Conservation (phyloP, 2,888 invertebrate genomes). For the Drosophila helvetica region DNA sequence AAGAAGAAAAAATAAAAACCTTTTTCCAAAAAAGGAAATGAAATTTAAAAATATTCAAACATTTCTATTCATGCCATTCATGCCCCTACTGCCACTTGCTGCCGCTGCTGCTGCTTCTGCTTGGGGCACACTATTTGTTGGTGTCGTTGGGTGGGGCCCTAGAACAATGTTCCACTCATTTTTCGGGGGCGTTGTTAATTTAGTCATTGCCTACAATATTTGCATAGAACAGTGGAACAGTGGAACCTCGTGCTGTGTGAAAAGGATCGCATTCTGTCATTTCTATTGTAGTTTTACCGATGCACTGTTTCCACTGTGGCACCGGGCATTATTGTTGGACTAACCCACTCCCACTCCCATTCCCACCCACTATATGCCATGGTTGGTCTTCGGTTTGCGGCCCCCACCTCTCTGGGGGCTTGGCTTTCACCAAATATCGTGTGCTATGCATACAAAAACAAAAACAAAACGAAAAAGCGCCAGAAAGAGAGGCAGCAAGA, state of each 20-base stretch:
- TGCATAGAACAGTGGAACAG: slow-evolving; percentile 16
- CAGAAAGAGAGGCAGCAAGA: slow-evolving; percentile 4
- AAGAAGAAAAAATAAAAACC: no score
- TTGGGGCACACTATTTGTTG: not conserved
- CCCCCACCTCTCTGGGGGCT: slow-evolving; percentile 47
- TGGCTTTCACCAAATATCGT: slow-evolving; percentile 71
- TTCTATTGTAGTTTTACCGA: not conserved
- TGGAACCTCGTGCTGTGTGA: not conserved
- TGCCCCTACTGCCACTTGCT: no score
- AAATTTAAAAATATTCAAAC: slow-evolving; percentile 14
- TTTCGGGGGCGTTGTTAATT: slow-evolving; percentile 52
- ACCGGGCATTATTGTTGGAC: no score
- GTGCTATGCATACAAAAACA: slow-evolving; percentile 68
- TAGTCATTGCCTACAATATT: slow-evolving; percentile 44
- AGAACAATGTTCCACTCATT: slow-evolving; percentile 26
- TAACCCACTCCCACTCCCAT: not conserved
- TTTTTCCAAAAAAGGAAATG: not conserved
- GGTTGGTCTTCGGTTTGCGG: not conserved
- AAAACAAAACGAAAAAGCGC: slow-evolving; percentile 7
- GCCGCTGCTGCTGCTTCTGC: slow-evolving; percentile 16
- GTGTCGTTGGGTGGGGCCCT: slow-evolving; percentile 10
- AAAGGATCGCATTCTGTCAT: not conserved
- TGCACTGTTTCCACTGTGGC: slow-evolving; percentile 6
- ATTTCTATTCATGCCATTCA: slow-evolving; percentile 40
- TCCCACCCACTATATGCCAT: not conserved